phyloP scores from a whole-genome alignment of 2,797 vertebrate genomes.

The Schizopygopsis pylzovi region DNA sequence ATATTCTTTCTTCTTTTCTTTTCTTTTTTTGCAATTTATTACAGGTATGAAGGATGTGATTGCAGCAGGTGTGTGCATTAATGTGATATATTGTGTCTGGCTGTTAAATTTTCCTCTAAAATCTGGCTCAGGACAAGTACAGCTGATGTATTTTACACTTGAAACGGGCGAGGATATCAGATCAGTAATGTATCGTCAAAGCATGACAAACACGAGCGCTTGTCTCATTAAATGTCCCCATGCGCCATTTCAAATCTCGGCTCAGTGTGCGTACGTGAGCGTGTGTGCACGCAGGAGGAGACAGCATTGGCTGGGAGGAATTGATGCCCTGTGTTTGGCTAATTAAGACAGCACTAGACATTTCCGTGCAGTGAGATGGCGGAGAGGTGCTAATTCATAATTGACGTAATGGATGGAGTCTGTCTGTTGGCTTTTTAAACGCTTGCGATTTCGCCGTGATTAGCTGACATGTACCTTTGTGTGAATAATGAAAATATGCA shows the following conservation, averaged over 20 bases:
- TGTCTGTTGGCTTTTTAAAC: constrained; percentile 88
- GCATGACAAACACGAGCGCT: constrained; percentile 73
- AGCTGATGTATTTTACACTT: constrained; percentile 74
- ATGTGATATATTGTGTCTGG: constrained; percentile 58
- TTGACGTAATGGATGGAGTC: constrained; percentile 91
- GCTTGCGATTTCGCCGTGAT: constrained; percentile 84
- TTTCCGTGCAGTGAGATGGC: constrained; percentile 79
- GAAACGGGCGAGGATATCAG: constrained; percentile 70
- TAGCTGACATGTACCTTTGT: constrained; percentile 85
- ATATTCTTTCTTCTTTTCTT: neutral
- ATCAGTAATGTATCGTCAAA: constrained; percentile 72
- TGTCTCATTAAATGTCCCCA: constrained; percentile 78
- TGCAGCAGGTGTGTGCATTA: constrained; percentile 49
- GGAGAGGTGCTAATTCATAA: constrained; percentile 87
- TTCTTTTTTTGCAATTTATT: constrained; percentile 8
- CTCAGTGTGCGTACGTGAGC: constrained; percentile 50
- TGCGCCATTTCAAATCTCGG: constrained; percentile 74
- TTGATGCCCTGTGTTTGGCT: constrained; percentile 79
- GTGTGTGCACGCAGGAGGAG: constrained; percentile 55
- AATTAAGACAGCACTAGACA: constrained; percentile 89
- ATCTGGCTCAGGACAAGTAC: constrained; percentile 62
- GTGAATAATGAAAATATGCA: constrained; percentile 84
- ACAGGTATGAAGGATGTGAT: constrained; percentile 45
- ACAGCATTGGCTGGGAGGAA: constrained; percentile 72
- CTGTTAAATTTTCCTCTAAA: constrained; percentile 67